Evolutionary conservation across 2,888 invertebrate genomes (phyloP), one percentile per base, ranked within the genome.

Genomic region (Eristalis pertinax): DNA sequence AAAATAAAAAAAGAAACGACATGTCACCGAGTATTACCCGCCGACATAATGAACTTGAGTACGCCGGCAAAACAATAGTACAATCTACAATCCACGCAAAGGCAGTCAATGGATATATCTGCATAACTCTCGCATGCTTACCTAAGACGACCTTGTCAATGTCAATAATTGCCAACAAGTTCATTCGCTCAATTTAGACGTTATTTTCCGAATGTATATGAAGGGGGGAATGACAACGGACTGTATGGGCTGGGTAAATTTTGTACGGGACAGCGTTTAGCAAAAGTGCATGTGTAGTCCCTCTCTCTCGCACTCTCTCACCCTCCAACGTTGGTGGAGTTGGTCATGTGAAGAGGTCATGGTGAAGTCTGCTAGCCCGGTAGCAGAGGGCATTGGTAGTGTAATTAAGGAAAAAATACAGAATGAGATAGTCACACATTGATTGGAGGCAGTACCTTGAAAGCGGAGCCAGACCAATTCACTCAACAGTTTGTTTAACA

Each of bases 151-250:
- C 87, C 87, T 87, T 87, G 84, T 22, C 80, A 84, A 84, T 87
- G 87, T 87, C 87, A 87, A 87, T 87, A 87, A 87, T 84, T 87
- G 87, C 80, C 32, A 73, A 84, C 87, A 84, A 87, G 87, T 87
- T 87, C 87, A 87, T 84, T 87, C 87, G 79, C 76, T 79, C 84
- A 87, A 80, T 87, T 87, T 65, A 79, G 74, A 74, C 43, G 56
- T 32, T 35, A 43, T 84, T 72, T 78, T 72, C 50, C 43, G 68
- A 26, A 11, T 26, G 3, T 58, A 24, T 60, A 38, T n/a, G 24
- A 62, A 38, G 19, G 24, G 68, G n/a, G 15, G 60, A 24, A 58
- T 15, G 35, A 41, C 50, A 22, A 50, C 69, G 41, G 26, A 58
- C 26, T 41, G 43, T 43, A 43, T 15, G 43, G 19, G n/a, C n/a